Percentiles rank a stretch among this genome's conserved stretches.
These are phyloP conservation scores for Euglossa dilemma DNA, from an alignment of 1,140 invertebrate genomes.

Conservation along the genomic window DNA sequence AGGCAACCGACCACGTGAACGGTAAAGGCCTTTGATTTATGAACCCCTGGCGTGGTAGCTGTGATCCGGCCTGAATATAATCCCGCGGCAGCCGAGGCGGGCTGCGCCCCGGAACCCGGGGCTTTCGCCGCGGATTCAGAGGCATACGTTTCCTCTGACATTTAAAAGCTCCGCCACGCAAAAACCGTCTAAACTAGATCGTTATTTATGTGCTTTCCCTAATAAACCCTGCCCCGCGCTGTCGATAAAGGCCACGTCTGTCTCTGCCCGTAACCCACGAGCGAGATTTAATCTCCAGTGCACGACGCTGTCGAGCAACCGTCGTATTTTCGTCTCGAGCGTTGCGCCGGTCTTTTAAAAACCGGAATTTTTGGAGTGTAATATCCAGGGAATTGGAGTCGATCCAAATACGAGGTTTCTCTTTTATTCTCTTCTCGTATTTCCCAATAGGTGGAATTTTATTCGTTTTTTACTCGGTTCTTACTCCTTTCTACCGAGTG, in stretches of 20 bases:
- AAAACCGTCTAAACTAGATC: slow-evolving; percentile 2
- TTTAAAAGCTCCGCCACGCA: slow-evolving; percentile 20
- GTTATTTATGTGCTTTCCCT: slow-evolving; percentile 19
- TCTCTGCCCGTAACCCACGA: not conserved
- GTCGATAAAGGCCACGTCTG: slow-evolving; percentile 5
- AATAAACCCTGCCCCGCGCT: not conserved
- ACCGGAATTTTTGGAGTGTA: no score
- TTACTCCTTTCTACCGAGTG: no score
- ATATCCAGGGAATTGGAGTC: no score
- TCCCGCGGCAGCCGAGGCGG: not conserved
- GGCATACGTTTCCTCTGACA: slow-evolving; percentile 40
- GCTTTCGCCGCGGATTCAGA: slow-evolving; percentile 23
- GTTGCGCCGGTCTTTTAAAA: no score
- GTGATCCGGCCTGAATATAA: slow-evolving; percentile 46
- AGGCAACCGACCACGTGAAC: slow-evolving; percentile 26
- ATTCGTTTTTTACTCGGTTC: no score
- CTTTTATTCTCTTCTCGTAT: no score
- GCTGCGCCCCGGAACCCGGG: slow-evolving; percentile 6
- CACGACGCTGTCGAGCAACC: not conserved
- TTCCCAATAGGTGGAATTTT: no score
- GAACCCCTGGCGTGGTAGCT: slow-evolving; percentile 6
- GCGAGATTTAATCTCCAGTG: not conserved
- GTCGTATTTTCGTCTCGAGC: no score
- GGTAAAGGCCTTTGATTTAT: slow-evolving; percentile 42
- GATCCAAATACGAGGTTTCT: no score